Evolutionary conservation across 2,888 invertebrate genomes (phyloP).

Genomic region (Oligia strigilis): DNA sequence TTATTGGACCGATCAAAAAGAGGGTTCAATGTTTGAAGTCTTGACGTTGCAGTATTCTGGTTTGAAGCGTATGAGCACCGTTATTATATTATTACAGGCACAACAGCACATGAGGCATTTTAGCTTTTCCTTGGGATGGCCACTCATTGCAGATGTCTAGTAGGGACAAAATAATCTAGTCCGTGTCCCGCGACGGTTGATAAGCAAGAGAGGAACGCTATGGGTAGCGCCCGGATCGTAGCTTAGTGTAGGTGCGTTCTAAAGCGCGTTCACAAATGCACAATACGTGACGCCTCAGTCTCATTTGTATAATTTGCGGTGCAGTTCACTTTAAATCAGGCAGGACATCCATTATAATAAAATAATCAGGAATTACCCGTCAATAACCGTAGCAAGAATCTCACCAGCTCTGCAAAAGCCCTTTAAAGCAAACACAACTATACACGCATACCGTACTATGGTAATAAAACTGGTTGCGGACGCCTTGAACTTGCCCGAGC

Average conservation of each 20-base stretch:
- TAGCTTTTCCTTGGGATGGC: background rate
- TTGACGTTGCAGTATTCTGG: background rate
- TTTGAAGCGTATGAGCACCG: background rate
- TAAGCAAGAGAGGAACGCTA: too few relatives aligned
- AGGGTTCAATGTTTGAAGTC: background rate
- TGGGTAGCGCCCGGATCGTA: too few relatives aligned
- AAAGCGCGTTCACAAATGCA: too few relatives aligned
- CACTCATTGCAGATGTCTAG: too few relatives aligned
- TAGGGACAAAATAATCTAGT: too few relatives aligned
- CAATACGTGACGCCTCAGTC: too few relatives aligned
- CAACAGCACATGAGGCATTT: background rate
- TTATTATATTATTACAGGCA: background rate
- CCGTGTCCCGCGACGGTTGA: too few relatives aligned
- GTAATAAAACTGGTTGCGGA: slow-evolving; percentile 36
- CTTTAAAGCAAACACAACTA: background rate
- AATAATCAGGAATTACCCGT: background rate
- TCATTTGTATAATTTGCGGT: too few relatives aligned
- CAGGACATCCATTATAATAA: background rate
- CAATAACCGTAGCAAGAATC: slow-evolving; percentile 19
- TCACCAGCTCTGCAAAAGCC: background rate
- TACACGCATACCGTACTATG: background rate
- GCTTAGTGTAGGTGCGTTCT: too few relatives aligned
- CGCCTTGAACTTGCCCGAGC: slow-evolving; percentile 53
- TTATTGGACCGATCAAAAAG: background rate
- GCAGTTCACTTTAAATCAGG: background rate